Base-by-base conservation (phyloP, 1,140 invertebrate genomes). In the Pseudomyrmex pallidus region DNA sequence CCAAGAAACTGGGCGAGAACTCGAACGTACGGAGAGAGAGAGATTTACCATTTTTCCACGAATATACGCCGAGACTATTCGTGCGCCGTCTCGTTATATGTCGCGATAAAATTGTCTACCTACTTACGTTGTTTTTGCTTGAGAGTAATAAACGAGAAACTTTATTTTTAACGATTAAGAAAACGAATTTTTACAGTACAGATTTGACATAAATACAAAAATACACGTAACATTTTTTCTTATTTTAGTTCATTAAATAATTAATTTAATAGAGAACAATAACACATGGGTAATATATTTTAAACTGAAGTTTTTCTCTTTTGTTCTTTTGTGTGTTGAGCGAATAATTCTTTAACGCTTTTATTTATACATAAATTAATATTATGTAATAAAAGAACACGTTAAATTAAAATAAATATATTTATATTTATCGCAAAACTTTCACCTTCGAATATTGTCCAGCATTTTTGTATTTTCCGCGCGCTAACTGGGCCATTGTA, bases 11-110 rank as follows among this genome's bases (percentile, higher is more conserved):
- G 35, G 35, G 46, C 66, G 48, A 54, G 25, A 82, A 25, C 70
- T 64, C 70, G 59, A 70, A 74, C 74, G 13, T 68, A 56, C 62
- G n/a, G 12, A 35, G 35, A 35, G 10, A 50, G 8, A 13, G 2
- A 4, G 52, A 67, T 77, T 13, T 63, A 56, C 76, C 44, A 80
- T 80, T 70, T 80, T 80, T 80, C 76, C 66, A 7, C 76, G 44
- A 20, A 78, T 78, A 59, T 57, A 70, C 64, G 64, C 10, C 12
- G 66, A 35, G 35, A 80, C 76, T 59, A 50, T 59, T n/a, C 44
- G 44, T 54, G 66, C 46, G 52, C 64, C 35, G 48, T 59, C 54
- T 70, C n/a, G 22, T 59, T 70, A 70, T 22, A 12, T 8, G 44
- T 72, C 44, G 66, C 17, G 44, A 80, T 61, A 72, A 80, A 80